These are phyloP conservation scores for Aethina tumida DNA, from an alignment of 1,140 invertebrate species.

Conservation along the genomic window DNA sequence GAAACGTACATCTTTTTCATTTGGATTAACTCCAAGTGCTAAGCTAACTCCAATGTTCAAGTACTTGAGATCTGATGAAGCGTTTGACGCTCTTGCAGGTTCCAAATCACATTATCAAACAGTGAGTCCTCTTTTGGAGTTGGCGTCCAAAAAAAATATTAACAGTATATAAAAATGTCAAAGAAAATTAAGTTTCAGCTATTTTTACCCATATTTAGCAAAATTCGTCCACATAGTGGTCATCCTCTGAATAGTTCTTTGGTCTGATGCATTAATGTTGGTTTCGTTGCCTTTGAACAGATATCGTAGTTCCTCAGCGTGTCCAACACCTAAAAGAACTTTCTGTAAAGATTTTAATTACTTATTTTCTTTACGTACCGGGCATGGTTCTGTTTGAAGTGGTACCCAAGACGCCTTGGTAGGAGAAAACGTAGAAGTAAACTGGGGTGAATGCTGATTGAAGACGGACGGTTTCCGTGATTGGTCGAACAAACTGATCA, in stretches of 20 bases:
- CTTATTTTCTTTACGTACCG: conserved; percentile 3
- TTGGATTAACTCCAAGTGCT: conserved; percentile 12
- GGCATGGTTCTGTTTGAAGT: neutral
- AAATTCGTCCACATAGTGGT: conserved; percentile 23
- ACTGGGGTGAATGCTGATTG: conserved; percentile 15
- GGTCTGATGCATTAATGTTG: conserved; percentile 11
- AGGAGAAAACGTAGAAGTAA: conserved; percentile 14
- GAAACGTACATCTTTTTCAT: conserved; percentile 16
- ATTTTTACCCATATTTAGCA: conserved; percentile 19
- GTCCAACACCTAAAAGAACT: conserved; percentile 11
- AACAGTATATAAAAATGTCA: neutral
- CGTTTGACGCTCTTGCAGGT: conserved; percentile 5
- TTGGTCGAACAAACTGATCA: conserved; percentile 17
- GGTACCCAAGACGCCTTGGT: conserved; percentile 12
- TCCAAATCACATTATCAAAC: conserved; percentile 12
- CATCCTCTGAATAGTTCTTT: conserved; percentile 11
- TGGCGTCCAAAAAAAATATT: conserved; percentile 15
- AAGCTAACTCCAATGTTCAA: conserved; percentile 18
- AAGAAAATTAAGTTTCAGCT: neutral
- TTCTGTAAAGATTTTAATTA: conserved; percentile 5
- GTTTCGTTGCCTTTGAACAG: conserved; percentile 11
- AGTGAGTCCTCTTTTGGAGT: conserved; percentile 8
- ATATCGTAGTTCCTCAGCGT: conserved; percentile 13
- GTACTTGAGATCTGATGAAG: conserved; percentile 11
- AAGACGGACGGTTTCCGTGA: conserved; percentile 16